phyloP scores from a whole-genome alignment of 2,888 invertebrate genomes.

The Fragum fragum region DNA sequence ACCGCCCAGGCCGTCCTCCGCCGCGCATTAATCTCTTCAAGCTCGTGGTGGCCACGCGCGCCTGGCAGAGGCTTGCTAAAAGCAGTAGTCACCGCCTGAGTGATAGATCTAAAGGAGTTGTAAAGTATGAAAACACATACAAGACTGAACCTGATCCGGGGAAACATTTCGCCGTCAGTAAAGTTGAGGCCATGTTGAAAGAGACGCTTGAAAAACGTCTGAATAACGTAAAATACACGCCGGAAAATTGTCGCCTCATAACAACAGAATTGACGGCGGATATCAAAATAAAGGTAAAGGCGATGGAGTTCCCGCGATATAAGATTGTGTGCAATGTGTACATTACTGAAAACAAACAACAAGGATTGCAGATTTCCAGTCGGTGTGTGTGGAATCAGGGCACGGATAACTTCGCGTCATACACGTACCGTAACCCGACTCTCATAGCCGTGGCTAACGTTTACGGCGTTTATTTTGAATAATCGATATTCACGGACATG shows the following conservation, averaged over 20 bases:
- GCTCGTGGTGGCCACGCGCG: constrained; percentile 75
- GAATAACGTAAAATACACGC: constrained; percentile 71
- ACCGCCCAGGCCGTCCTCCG: constrained; percentile 39
- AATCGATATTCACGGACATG: neutral
- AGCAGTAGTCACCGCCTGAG: constrained; percentile 50
- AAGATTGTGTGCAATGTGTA: constrained; percentile 80
- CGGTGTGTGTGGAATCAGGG: constrained; percentile 77
- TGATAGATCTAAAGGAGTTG: constrained; percentile 53
- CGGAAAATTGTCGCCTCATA: constrained; percentile 71
- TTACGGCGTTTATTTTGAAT: constrained; percentile 80
- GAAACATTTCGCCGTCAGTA: constrained; percentile 68
- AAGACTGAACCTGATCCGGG: constrained; percentile 75
- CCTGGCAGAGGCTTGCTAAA: constrained; percentile 77
- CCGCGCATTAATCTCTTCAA: constrained; percentile 76
- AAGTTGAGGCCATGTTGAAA: constrained; percentile 72
- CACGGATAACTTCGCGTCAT: constrained; percentile 80
- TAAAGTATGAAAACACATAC: constrained; percentile 79
- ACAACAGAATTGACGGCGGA: constrained; percentile 73
- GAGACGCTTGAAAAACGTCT: constrained; percentile 73
- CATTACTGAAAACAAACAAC: constrained; percentile 79
- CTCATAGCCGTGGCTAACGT: constrained; percentile 80
- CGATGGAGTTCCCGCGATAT: constrained; percentile 77
- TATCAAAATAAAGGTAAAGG: constrained; percentile 77
- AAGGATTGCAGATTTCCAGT: constrained; percentile 80
- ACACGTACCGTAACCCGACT: constrained; percentile 73